Conservation (phyloP, 2,113 vertebrate genomes). For the Lichenostomus cassidix region DNA sequence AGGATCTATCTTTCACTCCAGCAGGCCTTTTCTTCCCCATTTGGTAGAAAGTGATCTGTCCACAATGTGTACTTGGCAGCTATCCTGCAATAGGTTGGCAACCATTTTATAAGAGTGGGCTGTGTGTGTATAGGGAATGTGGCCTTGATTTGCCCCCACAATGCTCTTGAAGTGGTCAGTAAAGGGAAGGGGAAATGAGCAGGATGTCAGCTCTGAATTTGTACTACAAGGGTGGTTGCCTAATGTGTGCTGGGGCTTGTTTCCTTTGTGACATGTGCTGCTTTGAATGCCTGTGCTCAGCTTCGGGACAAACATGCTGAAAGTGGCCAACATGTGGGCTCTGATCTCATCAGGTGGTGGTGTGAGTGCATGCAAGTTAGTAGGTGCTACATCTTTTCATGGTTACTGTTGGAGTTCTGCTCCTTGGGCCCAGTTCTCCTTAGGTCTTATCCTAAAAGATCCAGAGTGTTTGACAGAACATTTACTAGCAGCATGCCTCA, state of each 20-base stretch:
- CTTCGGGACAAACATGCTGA: not conserved
- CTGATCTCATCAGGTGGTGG: not conserved
- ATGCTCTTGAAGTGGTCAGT: not conserved
- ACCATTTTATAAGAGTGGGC: not conserved
- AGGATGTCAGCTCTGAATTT: not conserved
- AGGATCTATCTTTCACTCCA: not conserved
- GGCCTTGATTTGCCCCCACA: not conserved
- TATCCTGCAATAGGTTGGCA: not conserved
- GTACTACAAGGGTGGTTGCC: constrained; percentile 28
- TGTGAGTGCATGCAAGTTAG: rapidly evolving
- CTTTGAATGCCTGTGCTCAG: not conserved
- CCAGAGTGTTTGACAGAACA: not conserved
- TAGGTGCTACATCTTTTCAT: not conserved
- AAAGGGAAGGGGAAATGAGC: constrained; percentile 53
- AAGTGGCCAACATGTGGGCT: not conserved
- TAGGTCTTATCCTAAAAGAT: not conserved
- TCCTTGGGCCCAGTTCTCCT: not conserved
- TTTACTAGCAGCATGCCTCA: not conserved
- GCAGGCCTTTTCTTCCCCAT: not conserved
- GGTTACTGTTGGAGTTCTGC: not conserved
- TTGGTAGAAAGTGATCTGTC: not conserved
- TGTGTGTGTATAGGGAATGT: not conserved
- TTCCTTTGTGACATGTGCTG: constrained; percentile 44
- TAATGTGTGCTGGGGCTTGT: not conserved
- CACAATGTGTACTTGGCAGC: not conserved